phyloP scores from a whole-genome alignment of 2,797 vertebrate genomes.

The Phaenicophaeus curvirostris region DNA sequence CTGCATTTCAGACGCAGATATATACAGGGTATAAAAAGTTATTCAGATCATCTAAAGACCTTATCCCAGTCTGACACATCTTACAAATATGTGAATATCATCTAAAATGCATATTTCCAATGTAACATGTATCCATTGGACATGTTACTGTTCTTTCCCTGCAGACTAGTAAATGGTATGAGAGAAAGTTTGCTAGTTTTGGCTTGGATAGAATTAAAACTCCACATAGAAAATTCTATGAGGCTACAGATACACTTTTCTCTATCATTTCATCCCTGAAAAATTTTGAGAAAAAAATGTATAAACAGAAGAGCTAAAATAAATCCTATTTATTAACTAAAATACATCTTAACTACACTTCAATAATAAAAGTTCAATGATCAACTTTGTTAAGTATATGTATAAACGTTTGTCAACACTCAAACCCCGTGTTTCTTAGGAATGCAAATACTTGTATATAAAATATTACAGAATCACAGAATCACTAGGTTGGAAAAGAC shows the following conservation, averaged over 20 bases:
- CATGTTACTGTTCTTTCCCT: background rate
- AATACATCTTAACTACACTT: background rate
- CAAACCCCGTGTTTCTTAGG: background rate
- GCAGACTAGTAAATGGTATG: background rate
- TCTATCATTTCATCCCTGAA: background rate
- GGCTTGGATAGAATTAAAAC: background rate
- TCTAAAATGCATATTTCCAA: background rate
- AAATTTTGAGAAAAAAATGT: background rate
- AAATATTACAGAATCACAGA: background rate
- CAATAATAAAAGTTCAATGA: background rate
- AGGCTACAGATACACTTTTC: too few relatives aligned
- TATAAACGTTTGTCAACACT: background rate
- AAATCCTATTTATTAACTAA: background rate
- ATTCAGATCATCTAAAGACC: background rate
- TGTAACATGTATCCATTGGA: background rate
- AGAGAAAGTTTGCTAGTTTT: background rate
- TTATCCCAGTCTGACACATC: background rate
- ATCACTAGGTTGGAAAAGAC: too few relatives aligned
- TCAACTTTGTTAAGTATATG: background rate
- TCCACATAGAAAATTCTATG: background rate
- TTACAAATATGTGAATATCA: background rate
- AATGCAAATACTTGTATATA: background rate
- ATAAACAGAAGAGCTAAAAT: background rate
- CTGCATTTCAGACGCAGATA: background rate
- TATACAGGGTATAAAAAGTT: background rate